A percentile compares a stretch with the other conserved stretches of the same genome.
Evolutionary conservation across 2,113 vertebrate species (phyloP).

Genomic region (Oenanthe oenanthe): DNA sequence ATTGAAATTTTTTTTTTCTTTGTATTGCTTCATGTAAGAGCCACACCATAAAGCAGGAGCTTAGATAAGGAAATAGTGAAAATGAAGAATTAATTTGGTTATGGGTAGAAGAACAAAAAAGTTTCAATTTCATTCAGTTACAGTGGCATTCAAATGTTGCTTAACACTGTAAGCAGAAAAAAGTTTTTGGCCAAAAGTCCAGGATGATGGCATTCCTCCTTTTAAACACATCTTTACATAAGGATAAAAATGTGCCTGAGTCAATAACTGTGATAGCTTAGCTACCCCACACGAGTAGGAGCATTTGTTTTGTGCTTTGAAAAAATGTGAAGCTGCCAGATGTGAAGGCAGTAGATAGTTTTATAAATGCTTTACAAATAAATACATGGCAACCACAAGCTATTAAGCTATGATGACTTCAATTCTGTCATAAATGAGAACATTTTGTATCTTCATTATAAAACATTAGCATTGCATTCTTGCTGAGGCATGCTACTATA

Average conservation of each 20-base stretch:
- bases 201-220: not conserved
- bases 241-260: not conserved
- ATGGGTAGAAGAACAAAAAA: not conserved
- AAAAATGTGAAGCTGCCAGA: constrained; percentile 16
- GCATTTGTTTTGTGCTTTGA: not conserved
- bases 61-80: not conserved
- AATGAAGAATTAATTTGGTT: not conserved
- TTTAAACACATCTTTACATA: not conserved
- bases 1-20: not conserved
- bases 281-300: not conserved
- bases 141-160: not conserved
- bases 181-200: not conserved
- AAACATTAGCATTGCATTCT: not conserved
- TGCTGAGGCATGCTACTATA: not conserved
- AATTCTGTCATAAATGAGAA: constrained; percentile 24
- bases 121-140: not conserved
- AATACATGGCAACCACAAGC: not conserved
- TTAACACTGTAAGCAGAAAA: not conserved
- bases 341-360: not conserved
- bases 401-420: not conserved
- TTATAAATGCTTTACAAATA: constrained; percentile 15
- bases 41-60: not conserved
- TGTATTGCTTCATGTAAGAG: not conserved
- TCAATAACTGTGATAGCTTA: not conserved
- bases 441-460: constrained; percentile 2